Evolutionary conservation across 2,113 vertebrate species (phyloP).

Genomic region (Halcyon senegalensis): DNA sequence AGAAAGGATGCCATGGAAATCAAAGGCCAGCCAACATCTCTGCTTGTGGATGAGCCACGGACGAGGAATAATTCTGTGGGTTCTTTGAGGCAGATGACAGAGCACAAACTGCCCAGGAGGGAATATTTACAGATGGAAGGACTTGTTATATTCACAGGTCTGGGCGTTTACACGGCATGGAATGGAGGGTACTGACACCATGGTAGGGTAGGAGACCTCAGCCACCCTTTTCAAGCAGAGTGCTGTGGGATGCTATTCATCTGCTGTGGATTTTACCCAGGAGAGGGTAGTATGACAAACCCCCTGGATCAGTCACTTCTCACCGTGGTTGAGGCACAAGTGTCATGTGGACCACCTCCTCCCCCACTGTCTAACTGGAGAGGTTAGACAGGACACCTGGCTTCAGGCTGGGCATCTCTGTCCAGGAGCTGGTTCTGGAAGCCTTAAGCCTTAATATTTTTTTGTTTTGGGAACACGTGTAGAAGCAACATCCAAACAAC

Average conservation of each 20-base stretch:
- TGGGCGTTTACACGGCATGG: fast-evolving
- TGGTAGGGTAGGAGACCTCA: not conserved
- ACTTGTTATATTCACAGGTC: not conserved
- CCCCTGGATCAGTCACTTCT: not conserved
- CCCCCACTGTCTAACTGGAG: not conserved
- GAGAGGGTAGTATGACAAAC: not conserved
- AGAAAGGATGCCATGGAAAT: not conserved
- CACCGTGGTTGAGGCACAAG: not conserved
- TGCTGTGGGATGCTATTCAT: not conserved
- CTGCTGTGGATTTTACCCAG: not conserved
- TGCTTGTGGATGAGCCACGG: not conserved
- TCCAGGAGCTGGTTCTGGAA: not conserved
- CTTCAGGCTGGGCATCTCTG: not conserved
- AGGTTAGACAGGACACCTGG: not conserved
- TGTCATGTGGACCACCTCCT: not conserved
- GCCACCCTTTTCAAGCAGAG: not conserved
- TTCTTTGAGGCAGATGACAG: not conserved
- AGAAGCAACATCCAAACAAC: not conserved
- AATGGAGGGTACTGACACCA: not conserved
- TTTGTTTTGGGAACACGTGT: not conserved
- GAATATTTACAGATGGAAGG: not conserved
- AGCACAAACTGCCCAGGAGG: not conserved
- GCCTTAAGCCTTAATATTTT: not conserved
- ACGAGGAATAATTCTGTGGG: not conserved
- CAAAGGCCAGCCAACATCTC: not conserved